Percentiles rank a stretch among this genome's conserved stretches.
phyloP scores from a whole-genome alignment of 2,797 vertebrate genomes.

The Coluber constrictor region DNA sequence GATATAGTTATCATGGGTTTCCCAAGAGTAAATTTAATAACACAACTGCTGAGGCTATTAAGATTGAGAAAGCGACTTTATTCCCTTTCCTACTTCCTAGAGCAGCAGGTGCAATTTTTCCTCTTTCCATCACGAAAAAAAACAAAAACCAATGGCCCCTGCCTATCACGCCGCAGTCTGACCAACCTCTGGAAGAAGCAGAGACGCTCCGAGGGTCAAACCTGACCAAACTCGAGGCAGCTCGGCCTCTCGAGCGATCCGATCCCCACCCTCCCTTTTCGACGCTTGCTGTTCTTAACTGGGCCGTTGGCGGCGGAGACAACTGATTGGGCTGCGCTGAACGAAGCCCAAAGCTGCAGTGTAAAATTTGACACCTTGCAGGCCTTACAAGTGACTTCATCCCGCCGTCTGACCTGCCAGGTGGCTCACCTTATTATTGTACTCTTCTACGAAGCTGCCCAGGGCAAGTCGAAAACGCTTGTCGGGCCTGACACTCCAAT shows the following conservation, averaged over 20 bases:
- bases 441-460: constrained; percentile 97
- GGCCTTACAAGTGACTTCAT: background rate
- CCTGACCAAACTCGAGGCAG: background rate
- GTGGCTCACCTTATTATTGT: constrained; percentile 91
- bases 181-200: background rate
- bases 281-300: too few relatives aligned
- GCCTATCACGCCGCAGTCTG: background rate
- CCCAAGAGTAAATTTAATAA: background rate
- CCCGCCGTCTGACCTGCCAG: background rate
- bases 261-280: background rate
- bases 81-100: background rate
- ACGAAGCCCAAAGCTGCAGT: background rate
- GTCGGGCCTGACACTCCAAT: constrained; percentile 98
- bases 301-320: background rate
- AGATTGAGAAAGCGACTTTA: background rate
- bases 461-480: constrained; percentile 95
- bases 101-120: background rate
- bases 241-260: background rate
- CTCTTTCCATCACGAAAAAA: background rate
- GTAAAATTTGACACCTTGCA: background rate
- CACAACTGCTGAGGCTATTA: background rate
- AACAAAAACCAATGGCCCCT: background rate
- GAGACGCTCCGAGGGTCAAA: background rate
- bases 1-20: background rate
- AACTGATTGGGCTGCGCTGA: too few relatives aligned